These are phyloP conservation scores for Hemitrygon akajei DNA, from an alignment of 2,797 vertebrate species.

Conservation along the genomic window DNA sequence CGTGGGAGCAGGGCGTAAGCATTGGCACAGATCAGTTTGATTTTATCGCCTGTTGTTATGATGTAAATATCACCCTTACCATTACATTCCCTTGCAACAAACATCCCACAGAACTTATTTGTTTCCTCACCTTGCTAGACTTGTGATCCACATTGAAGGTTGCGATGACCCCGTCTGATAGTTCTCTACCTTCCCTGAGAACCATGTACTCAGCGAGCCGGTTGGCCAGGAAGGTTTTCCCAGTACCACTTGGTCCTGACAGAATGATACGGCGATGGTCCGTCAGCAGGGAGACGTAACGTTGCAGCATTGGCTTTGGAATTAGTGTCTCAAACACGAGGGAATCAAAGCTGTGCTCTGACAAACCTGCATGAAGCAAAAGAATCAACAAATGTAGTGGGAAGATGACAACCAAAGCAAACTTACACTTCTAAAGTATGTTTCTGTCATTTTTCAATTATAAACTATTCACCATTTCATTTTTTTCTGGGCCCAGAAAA, in stretches of 20 bases:
- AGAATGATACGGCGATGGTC: conserved; percentile 89
- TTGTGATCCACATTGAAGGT: conserved; percentile 96
- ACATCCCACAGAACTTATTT: not conserved
- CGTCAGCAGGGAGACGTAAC: conserved; percentile 80
- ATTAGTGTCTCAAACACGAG: conserved; percentile 88
- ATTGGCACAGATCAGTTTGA: not conserved
- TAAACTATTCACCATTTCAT: not conserved
- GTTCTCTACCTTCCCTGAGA: conserved; percentile 69
- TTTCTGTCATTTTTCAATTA: not conserved
- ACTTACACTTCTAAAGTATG: not conserved
- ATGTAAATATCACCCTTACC: not conserved
- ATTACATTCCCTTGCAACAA: not conserved
- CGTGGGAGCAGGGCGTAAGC: not conserved
- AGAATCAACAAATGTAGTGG: not conserved
- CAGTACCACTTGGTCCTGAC: conserved; percentile 88
- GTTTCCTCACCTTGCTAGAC: conserved; percentile 81
- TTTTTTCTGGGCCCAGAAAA: not conserved
- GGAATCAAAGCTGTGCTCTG: conserved; percentile 73
- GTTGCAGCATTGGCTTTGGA: conserved; percentile 87
- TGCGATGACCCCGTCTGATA: conserved; percentile 70
- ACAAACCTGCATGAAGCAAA: conserved; percentile 55
- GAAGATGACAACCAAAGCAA: not conserved
- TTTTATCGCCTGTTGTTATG: not conserved
- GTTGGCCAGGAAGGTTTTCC: conserved; percentile 88
- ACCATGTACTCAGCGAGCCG: conserved; percentile 78